Evolutionary conservation across 2,797 vertebrate species (phyloP), one percentile per base, ranked within the genome.

Genomic region (Acanthiza pusilla): DNA sequence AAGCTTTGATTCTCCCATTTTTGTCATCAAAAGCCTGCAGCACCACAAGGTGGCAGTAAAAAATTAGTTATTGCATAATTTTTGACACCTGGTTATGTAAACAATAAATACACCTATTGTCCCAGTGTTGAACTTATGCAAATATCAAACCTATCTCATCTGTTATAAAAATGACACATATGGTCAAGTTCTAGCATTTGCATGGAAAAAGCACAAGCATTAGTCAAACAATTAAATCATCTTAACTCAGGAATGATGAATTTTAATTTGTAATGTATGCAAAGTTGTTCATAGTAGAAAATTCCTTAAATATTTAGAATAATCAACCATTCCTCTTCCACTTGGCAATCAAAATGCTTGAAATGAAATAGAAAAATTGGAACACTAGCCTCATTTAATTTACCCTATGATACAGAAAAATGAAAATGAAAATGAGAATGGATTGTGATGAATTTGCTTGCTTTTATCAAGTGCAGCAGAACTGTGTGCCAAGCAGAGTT

Each of bases 41-140:
- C 5, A 95, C 97, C 98, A 98, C 97, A 91, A 97, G 98, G 79
- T 97, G 98, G 97, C 97, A 97, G 96, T 91, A 96, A 94, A 95
- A 95, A 98, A 79, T 97, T 96, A 93, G 83, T 84, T 96, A 96
- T 97, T 73, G 76, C 16, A 55, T 88, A 22, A 57, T 21, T 60
- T 87, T 91, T 63, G 19, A 66, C 57, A 51, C 18, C 27, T n/a
- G n/a, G 27, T 88, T 93, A 80, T 75, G 73, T 88, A 93, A 95
- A 78, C 67, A 71, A 75, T 68, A 85, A 84, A 65, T 74, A 63
- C 26, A 68, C 5, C 43, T 86, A 47, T 62, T 53, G 20, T 78
- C 54, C 65, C 32, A 18, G 13, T 19, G 30, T 30, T 87, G 60
- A 82, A 73, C 30, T 82, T 89, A 55, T 17, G 55, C 26, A 91